These are phyloP conservation scores for Anisognathus igniventris DNA, from an alignment of 2,797 vertebrate species.

Conservation along the genomic window DNA sequence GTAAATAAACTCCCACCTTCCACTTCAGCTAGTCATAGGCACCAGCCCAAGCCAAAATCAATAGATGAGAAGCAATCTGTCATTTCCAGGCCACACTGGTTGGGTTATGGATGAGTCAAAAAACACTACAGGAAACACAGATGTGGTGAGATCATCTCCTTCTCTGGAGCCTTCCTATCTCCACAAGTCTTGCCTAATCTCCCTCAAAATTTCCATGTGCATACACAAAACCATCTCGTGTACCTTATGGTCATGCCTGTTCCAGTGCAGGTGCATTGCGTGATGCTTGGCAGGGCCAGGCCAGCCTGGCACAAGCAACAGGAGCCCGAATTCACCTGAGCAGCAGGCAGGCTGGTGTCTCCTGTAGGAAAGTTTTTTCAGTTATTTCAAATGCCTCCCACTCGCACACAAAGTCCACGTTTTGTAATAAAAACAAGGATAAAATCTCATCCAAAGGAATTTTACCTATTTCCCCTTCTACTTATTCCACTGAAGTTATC, in stretches of 20 bases:
- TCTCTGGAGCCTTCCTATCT: constrained; percentile 30
- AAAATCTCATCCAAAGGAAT: constrained; percentile 38
- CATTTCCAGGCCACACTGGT: constrained; percentile 1
- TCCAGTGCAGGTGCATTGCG: accelerated
- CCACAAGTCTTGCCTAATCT: neutral
- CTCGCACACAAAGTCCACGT: neutral
- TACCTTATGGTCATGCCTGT: accelerated
- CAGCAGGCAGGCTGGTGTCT: neutral
- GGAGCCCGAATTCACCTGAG: neutral
- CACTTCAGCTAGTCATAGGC: neutral
- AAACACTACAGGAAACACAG: constrained; percentile 1
- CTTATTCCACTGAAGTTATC: neutral
- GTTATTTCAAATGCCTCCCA: constrained; percentile 14
- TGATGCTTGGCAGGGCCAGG: neutral
- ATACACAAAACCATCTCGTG: accelerated
- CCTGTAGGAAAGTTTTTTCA: neutral
- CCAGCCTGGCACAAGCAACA: neutral
- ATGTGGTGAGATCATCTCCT: constrained; percentile 30
- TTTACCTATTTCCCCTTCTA: constrained; percentile 19
- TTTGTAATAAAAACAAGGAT: constrained; percentile 24
- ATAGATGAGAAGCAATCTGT: constrained; percentile 6
- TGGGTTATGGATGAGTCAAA: constrained; percentile 18
- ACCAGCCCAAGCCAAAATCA: constrained; percentile 11
- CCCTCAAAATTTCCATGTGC: neutral
- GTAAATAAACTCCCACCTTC: constrained; percentile 29